Conservation (phyloP, 1,140 invertebrate species). For the Drosophila lowei region DNA sequence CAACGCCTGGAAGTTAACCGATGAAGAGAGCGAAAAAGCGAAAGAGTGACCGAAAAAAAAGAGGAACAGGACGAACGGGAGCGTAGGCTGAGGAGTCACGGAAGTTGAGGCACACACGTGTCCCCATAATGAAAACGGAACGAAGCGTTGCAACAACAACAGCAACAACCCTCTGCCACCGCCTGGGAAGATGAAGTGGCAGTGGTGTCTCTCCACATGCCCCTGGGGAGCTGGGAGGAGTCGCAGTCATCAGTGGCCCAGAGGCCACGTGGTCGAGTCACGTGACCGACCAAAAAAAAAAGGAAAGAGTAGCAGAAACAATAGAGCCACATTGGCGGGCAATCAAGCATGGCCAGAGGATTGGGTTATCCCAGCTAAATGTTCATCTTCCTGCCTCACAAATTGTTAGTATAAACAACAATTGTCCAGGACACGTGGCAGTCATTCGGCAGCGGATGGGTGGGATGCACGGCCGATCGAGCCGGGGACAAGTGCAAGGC, state of each 20-base stretch:
- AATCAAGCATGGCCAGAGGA: slow-evolving; percentile 60
- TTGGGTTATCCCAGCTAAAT: slow-evolving; percentile 58
- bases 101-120: slow-evolving; percentile 68
- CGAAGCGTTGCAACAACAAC: slow-evolving; percentile 45
- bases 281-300: slow-evolving; percentile 46
- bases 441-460: slow-evolving; percentile 60
- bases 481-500: slow-evolving; percentile 70
- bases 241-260: slow-evolving; percentile 59
- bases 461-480: slow-evolving; percentile 24
- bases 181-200: slow-evolving; percentile 15
- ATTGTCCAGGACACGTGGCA: slow-evolving; percentile 75
- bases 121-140: slow-evolving; percentile 68
- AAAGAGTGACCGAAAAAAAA: slow-evolving; percentile 3
- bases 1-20: slow-evolving; percentile 73
- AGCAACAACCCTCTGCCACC: slow-evolving; percentile 17
- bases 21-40: slow-evolving; percentile 15
- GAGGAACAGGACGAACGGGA: no score
- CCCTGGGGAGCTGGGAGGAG: slow-evolving; percentile 30
- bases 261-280: slow-evolving; percentile 54
- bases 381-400: slow-evolving; percentile 75
- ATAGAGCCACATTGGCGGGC: slow-evolving; percentile 67
- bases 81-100: slow-evolving; percentile 2
- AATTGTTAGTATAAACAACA: slow-evolving; percentile 83
- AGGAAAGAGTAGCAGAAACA: slow-evolving; percentile 57
- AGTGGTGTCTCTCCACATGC: slow-evolving; percentile 43